A percentile compares a stretch with the other conserved stretches of the same genome.
phyloP scores from a whole-genome alignment of 2,797 vertebrate species.

The Holocentrus rufus region DNA sequence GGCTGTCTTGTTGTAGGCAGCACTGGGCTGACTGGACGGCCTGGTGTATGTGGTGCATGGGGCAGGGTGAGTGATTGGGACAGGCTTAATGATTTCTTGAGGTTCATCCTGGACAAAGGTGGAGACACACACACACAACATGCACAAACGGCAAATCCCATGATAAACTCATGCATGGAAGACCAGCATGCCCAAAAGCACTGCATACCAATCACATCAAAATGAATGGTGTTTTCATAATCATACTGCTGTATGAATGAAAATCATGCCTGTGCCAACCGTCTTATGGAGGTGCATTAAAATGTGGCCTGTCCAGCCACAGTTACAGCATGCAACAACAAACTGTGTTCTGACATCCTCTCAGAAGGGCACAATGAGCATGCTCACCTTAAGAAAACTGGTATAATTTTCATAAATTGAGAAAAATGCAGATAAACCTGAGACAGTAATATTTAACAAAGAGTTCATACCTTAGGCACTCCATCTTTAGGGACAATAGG shows the following conservation, averaged over 20 bases:
- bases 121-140: conserved; percentile 74
- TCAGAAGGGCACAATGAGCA: conserved; percentile 65
- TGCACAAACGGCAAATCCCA: conserved; percentile 67
- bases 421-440: neutral
- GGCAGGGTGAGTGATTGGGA: conserved; percentile 88
- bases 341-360: conserved; percentile 48
- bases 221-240: conserved; percentile 12
- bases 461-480: conserved; percentile 83
- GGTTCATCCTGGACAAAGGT: conserved; percentile 85
- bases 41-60: conserved; percentile 82
- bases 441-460: conserved; percentile 6
- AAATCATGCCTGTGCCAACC: conserved; percentile 43
- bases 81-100: conserved; percentile 95
- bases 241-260: conserved; percentile 20
- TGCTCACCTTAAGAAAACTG: conserved; percentile 20
- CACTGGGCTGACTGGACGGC: conserved; percentile 73
- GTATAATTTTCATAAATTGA: neutral
- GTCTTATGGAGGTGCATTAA: conserved; percentile 25
- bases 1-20: conserved; percentile 94
- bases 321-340: conserved; percentile 49
- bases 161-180: conserved; percentile 58
- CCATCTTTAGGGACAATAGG: conserved; percentile 79
- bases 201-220: conserved; percentile 29
- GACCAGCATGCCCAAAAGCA: conserved; percentile 48
- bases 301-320: conserved; percentile 2